Percentiles rank a stretch among this genome's conserved stretches.
phyloP scores from a whole-genome alignment of 2,113 vertebrate species.

The Alaudala cheleensis region DNA sequence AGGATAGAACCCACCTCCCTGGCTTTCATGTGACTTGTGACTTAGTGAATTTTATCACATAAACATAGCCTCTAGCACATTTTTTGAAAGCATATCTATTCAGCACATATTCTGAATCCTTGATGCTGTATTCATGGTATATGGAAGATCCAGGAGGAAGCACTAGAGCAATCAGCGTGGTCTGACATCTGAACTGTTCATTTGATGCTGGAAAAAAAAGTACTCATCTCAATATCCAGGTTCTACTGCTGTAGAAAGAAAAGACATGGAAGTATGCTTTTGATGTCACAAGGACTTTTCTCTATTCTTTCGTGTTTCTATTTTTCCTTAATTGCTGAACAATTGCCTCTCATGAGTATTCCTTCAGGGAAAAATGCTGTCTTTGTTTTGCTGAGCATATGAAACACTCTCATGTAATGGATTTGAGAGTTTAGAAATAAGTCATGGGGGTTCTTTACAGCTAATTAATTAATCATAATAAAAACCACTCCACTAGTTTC shows the following conservation, averaged over 20 bases:
- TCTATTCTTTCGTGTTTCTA: neutral
- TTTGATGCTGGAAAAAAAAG: neutral
- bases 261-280: neutral
- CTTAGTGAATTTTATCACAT: neutral
- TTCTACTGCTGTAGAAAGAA: neutral
- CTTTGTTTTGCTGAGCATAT: neutral
- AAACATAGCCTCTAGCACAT: neutral
- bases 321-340: neutral
- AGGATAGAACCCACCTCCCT: neutral
- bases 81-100: neutral
- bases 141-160: neutral
- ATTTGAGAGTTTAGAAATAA: neutral
- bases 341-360: neutral
- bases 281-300: neutral
- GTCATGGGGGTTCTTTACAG: neutral
- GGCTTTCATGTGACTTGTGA: neutral
- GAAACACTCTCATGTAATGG: neutral
- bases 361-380: neutral
- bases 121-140: neutral
- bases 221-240: neutral
- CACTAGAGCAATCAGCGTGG: neutral
- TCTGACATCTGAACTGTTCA: neutral
- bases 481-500: neutral
- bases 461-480: neutral
- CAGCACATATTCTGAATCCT: neutral